Evolutionary conservation across 2,113 vertebrate genomes (phyloP).

Genomic region (Gorsachius goisagi): DNA sequence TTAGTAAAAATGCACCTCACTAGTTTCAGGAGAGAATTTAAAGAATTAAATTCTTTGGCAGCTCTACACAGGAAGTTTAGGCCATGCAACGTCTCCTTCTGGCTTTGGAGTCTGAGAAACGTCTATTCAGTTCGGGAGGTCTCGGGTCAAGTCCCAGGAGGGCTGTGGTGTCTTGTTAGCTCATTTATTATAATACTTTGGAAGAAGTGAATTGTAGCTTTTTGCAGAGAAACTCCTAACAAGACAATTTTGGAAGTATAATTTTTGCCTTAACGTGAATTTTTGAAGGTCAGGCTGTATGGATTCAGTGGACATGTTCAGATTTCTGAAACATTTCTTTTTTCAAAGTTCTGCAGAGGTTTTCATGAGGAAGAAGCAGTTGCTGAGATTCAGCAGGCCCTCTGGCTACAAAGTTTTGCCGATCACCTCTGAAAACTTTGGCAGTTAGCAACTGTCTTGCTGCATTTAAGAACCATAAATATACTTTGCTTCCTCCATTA

Average conservation of each 20-base stretch:
- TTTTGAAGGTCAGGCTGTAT: background rate
- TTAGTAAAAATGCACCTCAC: background rate
- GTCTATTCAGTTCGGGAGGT: background rate
- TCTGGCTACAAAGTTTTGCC: background rate
- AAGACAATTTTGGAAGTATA: background rate
- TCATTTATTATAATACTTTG: background rate
- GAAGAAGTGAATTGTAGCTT: background rate
- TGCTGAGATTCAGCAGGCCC: background rate
- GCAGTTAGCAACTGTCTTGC: background rate
- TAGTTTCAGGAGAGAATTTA: background rate
- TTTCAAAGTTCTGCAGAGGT: background rate
- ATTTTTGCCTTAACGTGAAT: background rate
- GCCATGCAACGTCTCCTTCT: background rate
- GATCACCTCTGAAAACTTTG: background rate
- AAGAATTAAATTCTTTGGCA: background rate
- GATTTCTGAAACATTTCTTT: background rate
- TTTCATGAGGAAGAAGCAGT: background rate
- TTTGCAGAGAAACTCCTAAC: background rate
- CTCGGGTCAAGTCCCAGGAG: background rate
- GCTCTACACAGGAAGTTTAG: background rate
- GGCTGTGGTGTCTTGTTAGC: background rate
- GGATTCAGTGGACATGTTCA: background rate
- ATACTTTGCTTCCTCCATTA: background rate
- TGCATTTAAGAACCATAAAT: background rate
- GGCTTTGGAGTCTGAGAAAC: background rate